A percentile compares a stretch with the other conserved stretches of the same genome.
phyloP scores from a whole-genome alignment of 2,888 invertebrate species.

The Cecidostiba fungosa region DNA sequence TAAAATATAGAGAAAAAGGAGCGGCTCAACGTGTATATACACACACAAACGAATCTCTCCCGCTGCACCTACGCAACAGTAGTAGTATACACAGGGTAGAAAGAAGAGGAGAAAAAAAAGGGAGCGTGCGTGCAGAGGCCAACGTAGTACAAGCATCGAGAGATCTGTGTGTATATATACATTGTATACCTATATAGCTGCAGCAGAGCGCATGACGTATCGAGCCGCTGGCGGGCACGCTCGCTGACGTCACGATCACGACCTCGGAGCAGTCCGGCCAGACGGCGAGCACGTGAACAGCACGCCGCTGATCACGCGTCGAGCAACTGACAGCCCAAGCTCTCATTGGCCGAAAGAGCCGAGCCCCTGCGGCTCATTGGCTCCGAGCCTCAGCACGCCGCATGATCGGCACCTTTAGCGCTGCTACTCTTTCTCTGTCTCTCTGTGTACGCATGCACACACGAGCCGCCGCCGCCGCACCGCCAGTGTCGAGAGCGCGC shows the following conservation, averaged over 20 bases:
- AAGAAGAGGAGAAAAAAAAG: background rate
- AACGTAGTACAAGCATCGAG: background rate
- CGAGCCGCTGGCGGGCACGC: slow-evolving; percentile 79
- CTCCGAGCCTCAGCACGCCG: slow-evolving; percentile 73
- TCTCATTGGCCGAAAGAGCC: slow-evolving; percentile 85
- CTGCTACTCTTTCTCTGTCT: slow-evolving; percentile 68
- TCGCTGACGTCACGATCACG: slow-evolving; percentile 85
- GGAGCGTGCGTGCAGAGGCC: background rate
- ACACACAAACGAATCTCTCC: no score
- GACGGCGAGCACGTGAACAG: slow-evolving; percentile 92
- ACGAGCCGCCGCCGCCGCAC: slow-evolving; percentile 68
- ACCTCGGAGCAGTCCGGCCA: slow-evolving; percentile 87
- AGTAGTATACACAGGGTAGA: background rate
- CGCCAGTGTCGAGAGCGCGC: background rate
- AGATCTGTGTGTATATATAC: background rate
- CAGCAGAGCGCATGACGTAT: slow-evolving; percentile 81
- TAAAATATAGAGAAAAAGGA: background rate
- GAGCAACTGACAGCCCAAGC: slow-evolving; percentile 85
- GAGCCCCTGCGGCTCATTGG: slow-evolving; percentile 88
- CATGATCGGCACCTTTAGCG: slow-evolving; percentile 75
- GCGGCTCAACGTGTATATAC: background rate
- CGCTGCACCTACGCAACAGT: background rate
- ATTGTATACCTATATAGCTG: background rate
- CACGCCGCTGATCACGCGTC: slow-evolving; percentile 88
- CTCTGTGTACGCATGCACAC: slow-evolving; percentile 69